These are phyloP conservation scores for Acanthurus leucopareius DNA, from an alignment of 2,797 vertebrate genomes.

Conservation along the genomic window DNA sequence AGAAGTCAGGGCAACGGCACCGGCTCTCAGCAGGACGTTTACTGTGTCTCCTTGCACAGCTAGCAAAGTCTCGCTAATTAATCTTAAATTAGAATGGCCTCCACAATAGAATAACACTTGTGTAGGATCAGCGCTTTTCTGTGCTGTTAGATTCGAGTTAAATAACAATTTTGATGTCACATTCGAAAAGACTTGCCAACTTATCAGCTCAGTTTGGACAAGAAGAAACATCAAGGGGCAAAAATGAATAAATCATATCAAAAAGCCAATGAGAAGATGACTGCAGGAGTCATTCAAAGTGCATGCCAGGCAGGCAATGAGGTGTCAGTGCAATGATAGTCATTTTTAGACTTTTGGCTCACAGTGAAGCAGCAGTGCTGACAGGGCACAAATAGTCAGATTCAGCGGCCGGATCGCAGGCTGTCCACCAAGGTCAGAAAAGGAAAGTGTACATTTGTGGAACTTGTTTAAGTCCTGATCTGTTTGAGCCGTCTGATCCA, in stretches of 20 bases:
- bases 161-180: constrained; percentile 1
- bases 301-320: constrained; percentile 28
- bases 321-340: constrained; percentile 56
- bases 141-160: constrained; percentile 11
- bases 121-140: constrained; percentile 1
- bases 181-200: not conserved
- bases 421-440: constrained; percentile 59
- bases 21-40: constrained; percentile 58
- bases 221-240: not conserved
- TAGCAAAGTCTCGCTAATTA: constrained; percentile 61
- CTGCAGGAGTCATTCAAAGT: constrained; percentile 55
- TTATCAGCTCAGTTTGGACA: constrained; percentile 11
- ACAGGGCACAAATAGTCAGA: constrained; percentile 53
- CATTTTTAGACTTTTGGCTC: constrained; percentile 66
- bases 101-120: constrained; percentile 34
- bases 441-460: constrained; percentile 54
- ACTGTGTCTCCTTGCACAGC: constrained; percentile 56
- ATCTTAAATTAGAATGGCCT: constrained; percentile 58
- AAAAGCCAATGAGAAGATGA: constrained; percentile 22
- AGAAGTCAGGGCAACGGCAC: constrained; percentile 63
- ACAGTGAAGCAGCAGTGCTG: constrained; percentile 51
- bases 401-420: constrained; percentile 51
- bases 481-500: constrained; percentile 59
- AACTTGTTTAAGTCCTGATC: constrained; percentile 54
- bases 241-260: constrained; percentile 18